phyloP scores from a whole-genome alignment of 1,140 invertebrate species.

The Rhyzopertha dominica region DNA sequence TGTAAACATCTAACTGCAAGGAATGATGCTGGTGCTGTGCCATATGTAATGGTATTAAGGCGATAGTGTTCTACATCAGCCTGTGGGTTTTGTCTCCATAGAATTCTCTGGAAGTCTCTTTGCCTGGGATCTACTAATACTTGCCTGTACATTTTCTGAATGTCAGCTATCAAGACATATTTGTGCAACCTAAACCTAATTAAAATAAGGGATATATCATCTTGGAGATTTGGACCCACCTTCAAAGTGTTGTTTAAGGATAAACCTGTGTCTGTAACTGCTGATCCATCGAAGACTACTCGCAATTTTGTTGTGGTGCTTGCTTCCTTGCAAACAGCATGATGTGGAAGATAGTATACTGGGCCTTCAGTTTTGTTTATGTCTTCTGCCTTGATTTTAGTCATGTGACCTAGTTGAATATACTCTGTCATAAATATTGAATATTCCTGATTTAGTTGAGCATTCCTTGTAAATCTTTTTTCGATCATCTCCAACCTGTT shows the following conservation, averaged over 20 bases:
- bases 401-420: slow-evolving; percentile 38
- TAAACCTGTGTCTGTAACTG: slow-evolving; percentile 23
- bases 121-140: slow-evolving; percentile 26
- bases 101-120: slow-evolving; percentile 40
- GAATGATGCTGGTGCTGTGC: slow-evolving; percentile 30
- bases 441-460: slow-evolving; percentile 6
- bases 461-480: slow-evolving; percentile 3
- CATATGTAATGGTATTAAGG: slow-evolving; percentile 26
- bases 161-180: slow-evolving; percentile 39
- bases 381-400: background rate
- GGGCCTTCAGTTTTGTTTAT: background rate
- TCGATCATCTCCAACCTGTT: slow-evolving; percentile 9
- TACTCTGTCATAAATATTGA: slow-evolving; percentile 8
- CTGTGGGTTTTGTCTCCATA: slow-evolving; percentile 34
- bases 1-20: slow-evolving; percentile 25
- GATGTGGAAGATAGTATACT: slow-evolving; percentile 28
- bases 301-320: slow-evolving; percentile 34
- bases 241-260: slow-evolving; percentile 27
- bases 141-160: slow-evolving; percentile 43
- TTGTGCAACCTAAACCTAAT: slow-evolving; percentile 41
- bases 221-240: slow-evolving; percentile 26
- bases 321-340: slow-evolving; percentile 35
- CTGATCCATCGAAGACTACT: too few species aligned
- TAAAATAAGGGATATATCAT: slow-evolving; percentile 33
- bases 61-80: background rate